These are phyloP conservation scores for Agriotes lineatus DNA, from an alignment of 2,888 invertebrate species.

Conservation along the genomic window DNA sequence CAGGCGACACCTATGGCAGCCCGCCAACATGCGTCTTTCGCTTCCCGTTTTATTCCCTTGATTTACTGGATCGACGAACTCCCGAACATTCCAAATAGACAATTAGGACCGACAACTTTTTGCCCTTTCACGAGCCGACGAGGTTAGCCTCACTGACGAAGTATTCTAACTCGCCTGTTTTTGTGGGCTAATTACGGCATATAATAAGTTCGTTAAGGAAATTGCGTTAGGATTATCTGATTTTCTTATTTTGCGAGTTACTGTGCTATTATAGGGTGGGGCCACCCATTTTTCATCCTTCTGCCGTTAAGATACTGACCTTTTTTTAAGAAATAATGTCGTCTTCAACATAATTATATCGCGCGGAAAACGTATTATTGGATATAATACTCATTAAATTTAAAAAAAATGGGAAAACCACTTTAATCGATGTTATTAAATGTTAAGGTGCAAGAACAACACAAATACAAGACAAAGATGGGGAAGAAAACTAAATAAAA, in stretches of 20 bases:
- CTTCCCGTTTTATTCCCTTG: not conserved
- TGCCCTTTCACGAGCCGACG: not conserved
- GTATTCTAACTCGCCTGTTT: not conserved
- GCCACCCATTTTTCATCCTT: no score
- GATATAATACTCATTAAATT: no score
- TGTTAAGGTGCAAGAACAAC: no score
- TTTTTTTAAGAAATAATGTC: no score
- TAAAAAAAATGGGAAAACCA: no score
- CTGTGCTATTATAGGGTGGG: not conserved
- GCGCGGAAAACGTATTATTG: no score
- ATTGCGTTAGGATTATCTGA: not conserved
- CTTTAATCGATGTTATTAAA: no score
- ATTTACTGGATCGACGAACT: not conserved
- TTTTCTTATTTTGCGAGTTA: not conserved
- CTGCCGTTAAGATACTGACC: no score
- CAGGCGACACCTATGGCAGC: constrained; percentile 5
- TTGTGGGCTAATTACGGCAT: not conserved
- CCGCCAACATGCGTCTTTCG: constrained; percentile 1
- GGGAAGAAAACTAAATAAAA: no score
- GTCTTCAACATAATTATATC: no score
- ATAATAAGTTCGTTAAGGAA: not conserved
- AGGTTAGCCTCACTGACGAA: not conserved
- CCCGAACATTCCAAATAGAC: not conserved
- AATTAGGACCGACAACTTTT: not conserved
- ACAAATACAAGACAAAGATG: no score